Conservation (phyloP, 1,140 invertebrate genomes). For the Pissodes strobi region DNA sequence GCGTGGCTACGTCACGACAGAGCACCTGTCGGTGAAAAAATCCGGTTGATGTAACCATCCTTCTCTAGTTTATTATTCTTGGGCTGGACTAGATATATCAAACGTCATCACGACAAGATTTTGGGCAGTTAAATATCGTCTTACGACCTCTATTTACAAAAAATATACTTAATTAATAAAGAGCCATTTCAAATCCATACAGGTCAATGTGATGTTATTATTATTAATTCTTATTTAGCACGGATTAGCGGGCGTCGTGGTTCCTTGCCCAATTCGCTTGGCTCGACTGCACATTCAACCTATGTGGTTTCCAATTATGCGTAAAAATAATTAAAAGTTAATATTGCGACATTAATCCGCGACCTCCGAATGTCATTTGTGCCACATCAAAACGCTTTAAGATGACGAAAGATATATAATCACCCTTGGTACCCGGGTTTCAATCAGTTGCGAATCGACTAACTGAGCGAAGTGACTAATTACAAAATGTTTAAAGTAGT, state of each 20-base stretch:
- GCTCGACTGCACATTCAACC: conserved; percentile 12
- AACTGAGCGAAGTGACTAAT: background rate
- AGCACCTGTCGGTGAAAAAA: too few species aligned
- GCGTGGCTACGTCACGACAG: too few species aligned
- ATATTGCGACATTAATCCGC: conserved; percentile 9
- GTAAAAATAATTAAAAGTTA: conserved; percentile 26
- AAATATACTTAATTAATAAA: too few species aligned
- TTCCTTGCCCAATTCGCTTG: conserved; percentile 7
- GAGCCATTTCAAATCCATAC: too few species aligned
- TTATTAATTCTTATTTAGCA: background rate
- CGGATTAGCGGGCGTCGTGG: conserved; percentile 1
- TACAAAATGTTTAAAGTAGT: background rate
- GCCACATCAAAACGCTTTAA: conserved; percentile 8
- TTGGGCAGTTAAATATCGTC: too few species aligned
- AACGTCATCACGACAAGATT: too few species aligned
- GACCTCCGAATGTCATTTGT: conserved; percentile 13
- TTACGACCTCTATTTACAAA: too few species aligned
- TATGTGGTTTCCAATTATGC: conserved; percentile 15
- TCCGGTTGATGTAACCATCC: too few species aligned
- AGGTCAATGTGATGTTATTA: too few species aligned
- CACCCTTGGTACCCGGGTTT: background rate
- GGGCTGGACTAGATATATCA: too few species aligned
- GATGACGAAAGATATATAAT: conserved; percentile 1
- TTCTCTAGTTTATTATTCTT: too few species aligned
- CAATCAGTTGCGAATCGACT: background rate